Evolutionary conservation across 1,140 invertebrate genomes (phyloP), one percentile per base, ranked within the genome.

Genomic region (Alviniconcha marisindica): DNA sequence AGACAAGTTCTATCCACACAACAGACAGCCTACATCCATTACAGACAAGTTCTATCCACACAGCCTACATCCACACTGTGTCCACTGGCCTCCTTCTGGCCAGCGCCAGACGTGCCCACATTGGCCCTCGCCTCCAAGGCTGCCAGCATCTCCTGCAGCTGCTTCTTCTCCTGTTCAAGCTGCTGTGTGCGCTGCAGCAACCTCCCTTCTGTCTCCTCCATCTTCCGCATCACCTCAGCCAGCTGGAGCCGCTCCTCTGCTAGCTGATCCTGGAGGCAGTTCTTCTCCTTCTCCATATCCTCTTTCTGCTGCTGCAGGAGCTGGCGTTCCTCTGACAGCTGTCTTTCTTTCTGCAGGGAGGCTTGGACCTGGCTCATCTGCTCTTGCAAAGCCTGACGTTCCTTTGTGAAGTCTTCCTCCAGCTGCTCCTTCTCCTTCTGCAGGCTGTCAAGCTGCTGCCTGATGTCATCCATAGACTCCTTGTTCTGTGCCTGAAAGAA

Each of bases 261-360:
- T 36, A 80, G 78, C 51, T 78, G 31, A 3, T 78, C 42, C 56
- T 63, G 48, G 28, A 78, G 38, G 21, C 18, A 4, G 7, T 0
- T 14, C 60, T 69, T 80, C 78, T 80, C 78, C 12, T 15, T 12
- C 40, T 69, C 56, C 56, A 66, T 24, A 1, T 7, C 44, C 3
- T 42, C 40, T 18, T 80, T 80, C 40, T 80, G 31, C 12, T 42
- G n/a, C n/a, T 80, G 56, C 38, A 80, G 78, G 21, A n/a, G 18
- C 38, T 80, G 21, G 3, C 5, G 3, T 7, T 80, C 51, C n/a
- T 44, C 24, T 15, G 40, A 28, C 40, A 56, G n/a, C 44, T 56
- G 51, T n/a, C 48, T 54, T 21, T 36, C 44, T 54, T n/a, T 77
- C 44, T 54, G 21, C 24, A 15, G 24, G 0, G 10, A 21, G 71